Evolutionary conservation across 2,113 vertebrate species (phyloP).

Genomic region (Phylloscopus trochilus): DNA sequence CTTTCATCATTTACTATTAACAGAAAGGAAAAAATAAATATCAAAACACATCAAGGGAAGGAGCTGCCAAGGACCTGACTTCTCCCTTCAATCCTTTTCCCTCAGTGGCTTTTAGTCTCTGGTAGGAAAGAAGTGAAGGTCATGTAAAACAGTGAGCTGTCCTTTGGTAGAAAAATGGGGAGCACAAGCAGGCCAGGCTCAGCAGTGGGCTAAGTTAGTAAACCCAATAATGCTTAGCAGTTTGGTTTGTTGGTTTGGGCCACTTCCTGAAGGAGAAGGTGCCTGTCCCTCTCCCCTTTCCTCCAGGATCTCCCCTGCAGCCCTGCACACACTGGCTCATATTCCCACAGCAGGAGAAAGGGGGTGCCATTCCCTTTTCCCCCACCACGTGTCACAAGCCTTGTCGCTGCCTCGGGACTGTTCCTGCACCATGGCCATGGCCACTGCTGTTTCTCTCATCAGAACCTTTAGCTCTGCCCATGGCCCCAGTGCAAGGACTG

Average conservation of each 20-base stretch:
- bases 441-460: accelerated
- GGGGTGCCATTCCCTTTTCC: no score
- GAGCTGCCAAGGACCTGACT: neutral
- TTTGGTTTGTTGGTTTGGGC: neutral
- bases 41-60: accelerated
- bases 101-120: neutral
- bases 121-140: neutral
- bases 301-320: neutral
- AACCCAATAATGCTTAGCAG: accelerated
- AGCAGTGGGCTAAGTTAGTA: neutral
- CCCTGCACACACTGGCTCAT: no score
- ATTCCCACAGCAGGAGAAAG: neutral
- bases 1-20: neutral
- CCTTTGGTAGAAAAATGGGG: neutral
- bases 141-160: neutral
- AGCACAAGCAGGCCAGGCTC: neutral
- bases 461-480: neutral
- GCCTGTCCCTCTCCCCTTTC: neutral
- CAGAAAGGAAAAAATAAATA: neutral
- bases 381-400: no score
- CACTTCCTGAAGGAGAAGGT: neutral
- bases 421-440: neutral
- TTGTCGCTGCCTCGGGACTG: neutral
- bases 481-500: accelerated
- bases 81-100: neutral